phyloP scores from a whole-genome alignment of 2,888 invertebrate genomes.

The Lottia scabra region DNA sequence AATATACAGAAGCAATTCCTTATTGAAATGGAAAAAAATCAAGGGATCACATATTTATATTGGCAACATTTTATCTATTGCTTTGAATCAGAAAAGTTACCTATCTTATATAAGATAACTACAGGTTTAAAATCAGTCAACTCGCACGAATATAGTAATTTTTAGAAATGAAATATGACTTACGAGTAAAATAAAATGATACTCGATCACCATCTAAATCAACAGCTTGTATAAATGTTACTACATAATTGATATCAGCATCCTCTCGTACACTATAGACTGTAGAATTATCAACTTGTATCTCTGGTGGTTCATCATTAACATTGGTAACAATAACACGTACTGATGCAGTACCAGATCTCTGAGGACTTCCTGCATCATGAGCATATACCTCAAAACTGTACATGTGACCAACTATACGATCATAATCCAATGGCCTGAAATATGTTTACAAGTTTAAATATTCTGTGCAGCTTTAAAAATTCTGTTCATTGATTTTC shows the following conservation, averaged over 20 bases:
- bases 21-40: no score
- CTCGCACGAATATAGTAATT: no score
- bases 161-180: conserved; percentile 14
- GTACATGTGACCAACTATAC: conserved; percentile 72
- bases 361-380: conserved; percentile 93
- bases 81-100: no score
- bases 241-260: conserved; percentile 79
- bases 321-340: conserved; percentile 97
- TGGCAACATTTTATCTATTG: no score
- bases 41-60: no score
- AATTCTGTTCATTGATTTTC: no score
- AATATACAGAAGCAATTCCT: no score
- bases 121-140: no score
- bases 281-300: conserved; percentile 40
- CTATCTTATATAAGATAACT: no score
- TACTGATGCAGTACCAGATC: conserved; percentile 93
- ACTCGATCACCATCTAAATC: conserved; percentile 98
- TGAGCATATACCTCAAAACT: conserved; percentile 94
- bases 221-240: conserved; percentile 95
- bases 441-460: conserved; percentile 10
- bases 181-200: conserved; percentile 78
- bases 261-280: conserved; percentile 52
- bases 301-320: conserved; percentile 91
- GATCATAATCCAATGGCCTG: conserved; percentile 65
- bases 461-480: no score